Conservation (phyloP, 2,797 vertebrate genomes). For the Nyctibius grandis region DNA sequence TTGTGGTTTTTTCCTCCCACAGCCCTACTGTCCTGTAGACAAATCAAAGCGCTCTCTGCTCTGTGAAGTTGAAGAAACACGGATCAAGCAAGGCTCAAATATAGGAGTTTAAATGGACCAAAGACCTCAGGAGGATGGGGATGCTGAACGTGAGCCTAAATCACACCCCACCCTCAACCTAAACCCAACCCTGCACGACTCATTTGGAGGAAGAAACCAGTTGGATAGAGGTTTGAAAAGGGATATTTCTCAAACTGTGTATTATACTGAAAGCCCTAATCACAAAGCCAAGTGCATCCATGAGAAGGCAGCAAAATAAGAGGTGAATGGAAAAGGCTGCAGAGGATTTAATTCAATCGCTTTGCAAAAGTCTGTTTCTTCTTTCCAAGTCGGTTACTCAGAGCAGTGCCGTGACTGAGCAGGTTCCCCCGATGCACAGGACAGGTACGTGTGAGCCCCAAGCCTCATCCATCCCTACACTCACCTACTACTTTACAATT, state of each 20-base stretch:
- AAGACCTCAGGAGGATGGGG: background rate
- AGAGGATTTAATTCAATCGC: background rate
- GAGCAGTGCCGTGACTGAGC: accelerated
- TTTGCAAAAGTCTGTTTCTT: background rate
- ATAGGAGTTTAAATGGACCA: background rate
- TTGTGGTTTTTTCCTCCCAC: background rate
- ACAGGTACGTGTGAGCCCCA: background rate
- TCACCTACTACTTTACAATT: background rate
- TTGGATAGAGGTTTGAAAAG: background rate
- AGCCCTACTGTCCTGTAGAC: background rate
- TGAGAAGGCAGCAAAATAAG: background rate
- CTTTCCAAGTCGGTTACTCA: accelerated
- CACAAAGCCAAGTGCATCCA: background rate
- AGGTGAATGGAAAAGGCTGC: background rate
- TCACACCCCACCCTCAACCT: background rate
- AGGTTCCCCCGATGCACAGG: background rate
- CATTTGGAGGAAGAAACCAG: background rate
- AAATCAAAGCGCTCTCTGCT: background rate
- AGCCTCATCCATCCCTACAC: background rate
- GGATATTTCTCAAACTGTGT: accelerated
- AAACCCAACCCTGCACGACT: accelerated
- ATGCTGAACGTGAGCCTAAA: background rate
- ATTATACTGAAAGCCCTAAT: background rate
- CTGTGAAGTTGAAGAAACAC: accelerated
- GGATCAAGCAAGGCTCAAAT: background rate